Base-by-base conservation (phyloP, 2,888 invertebrate genomes). In the Dryocosmus kuriphilus region DNA sequence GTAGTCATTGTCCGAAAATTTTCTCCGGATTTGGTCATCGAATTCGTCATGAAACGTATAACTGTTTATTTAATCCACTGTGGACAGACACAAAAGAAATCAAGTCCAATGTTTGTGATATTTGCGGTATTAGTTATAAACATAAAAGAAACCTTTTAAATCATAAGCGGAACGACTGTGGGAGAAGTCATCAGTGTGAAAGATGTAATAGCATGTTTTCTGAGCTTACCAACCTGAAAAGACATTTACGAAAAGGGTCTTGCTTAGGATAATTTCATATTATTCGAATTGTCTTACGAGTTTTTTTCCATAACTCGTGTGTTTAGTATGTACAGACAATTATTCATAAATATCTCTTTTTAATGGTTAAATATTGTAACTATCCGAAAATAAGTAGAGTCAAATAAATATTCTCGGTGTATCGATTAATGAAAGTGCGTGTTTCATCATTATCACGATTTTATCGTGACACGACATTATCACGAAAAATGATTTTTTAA, bases 201-300 rank as follows among this genome's bases (percentile, higher is more conserved):
- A 67, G 30, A 16, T 67, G 67, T 38, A 24, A 46, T 16, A 24
- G 24, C 41, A 67, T 67, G 5, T 67, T 46, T 41, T 27, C 41
- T 16, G 16, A 41, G 1, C 22, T 24, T 1, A 27, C 19, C 8
- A 41, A 24, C 24, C 27, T 61, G 16, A 27, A 30, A 27, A 27
- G 19, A 61, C 61, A 61, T 30, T 30, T 61, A 30, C 61, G 61
- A 1, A 19, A 30, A 30, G 61, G 61, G 3, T 19, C 7, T 30
- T 61, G 61, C 16, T 30, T 30, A 61, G 16, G 5, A 32, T 60
- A 2, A 24, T 60, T 22, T 24, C 14, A 16, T 60, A 24, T 16
- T 4, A 46, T 5, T 16, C 16, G 16, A 19, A 1, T 16, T 1
- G 6, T 32, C 7, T 32, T 32, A 32, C 32, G 32, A 32, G 4